phyloP scores from a whole-genome alignment of 2,888 invertebrate genomes.

The Panorpa germanica region DNA sequence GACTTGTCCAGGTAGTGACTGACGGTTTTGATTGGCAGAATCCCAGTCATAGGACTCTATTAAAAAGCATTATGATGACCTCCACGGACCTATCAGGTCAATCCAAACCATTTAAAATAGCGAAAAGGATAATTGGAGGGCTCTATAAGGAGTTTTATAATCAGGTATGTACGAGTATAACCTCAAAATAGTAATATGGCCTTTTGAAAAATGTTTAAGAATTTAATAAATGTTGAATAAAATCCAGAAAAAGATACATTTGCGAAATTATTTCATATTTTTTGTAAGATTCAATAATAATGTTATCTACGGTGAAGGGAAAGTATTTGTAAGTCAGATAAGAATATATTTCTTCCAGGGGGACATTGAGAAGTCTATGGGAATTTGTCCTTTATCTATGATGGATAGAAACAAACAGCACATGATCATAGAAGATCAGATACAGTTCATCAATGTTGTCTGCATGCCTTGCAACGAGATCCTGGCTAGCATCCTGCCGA shows the following conservation, averaged over 20 bases:
- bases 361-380: constrained; percentile 35
- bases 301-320: neutral
- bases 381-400: constrained; percentile 36
- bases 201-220: too few relatives aligned
- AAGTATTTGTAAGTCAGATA: constrained; percentile 10
- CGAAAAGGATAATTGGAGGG: constrained; percentile 29
- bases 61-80: constrained; percentile 38
- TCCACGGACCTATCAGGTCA: constrained; percentile 37
- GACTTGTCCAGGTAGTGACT: constrained; percentile 29
- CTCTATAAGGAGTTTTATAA: constrained; percentile 34
- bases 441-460: constrained; percentile 37
- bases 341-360: constrained; percentile 29
- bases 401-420: constrained; percentile 38
- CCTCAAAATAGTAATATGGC: too few relatives aligned
- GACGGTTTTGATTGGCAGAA: constrained; percentile 31
- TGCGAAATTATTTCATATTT: neutral
- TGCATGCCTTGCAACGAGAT: constrained; percentile 36
- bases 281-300: neutral
- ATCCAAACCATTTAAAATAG: constrained; percentile 35
- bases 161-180: constrained; percentile 22
- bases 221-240: too few relatives aligned
- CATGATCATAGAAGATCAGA: constrained; percentile 40
- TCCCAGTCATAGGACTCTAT: constrained; percentile 26
- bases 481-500: constrained; percentile 30
- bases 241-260: too few relatives aligned